phyloP scores from a whole-genome alignment of 2,113 vertebrate genomes.

The Tragelaphus buxtoni region DNA sequence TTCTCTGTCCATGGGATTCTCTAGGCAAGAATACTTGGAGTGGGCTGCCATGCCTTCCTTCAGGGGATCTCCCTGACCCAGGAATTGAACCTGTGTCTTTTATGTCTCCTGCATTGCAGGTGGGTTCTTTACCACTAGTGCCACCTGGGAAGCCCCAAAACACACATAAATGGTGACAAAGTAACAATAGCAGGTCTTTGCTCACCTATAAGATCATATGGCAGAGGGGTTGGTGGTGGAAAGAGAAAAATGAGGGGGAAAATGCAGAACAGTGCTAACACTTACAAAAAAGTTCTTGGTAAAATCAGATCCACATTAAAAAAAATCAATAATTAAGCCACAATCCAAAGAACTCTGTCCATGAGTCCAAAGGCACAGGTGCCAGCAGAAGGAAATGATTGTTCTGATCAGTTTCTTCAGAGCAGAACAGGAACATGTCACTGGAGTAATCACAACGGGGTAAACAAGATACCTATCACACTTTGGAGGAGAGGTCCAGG shows the following conservation, averaged over 20 bases:
- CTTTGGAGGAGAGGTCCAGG: conserved; percentile 51
- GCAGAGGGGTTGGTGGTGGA: background rate
- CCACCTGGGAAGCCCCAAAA: background rate
- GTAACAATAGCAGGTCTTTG: conserved; percentile 51
- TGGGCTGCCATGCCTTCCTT: background rate
- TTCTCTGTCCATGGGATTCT: background rate
- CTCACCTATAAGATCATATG: conserved; percentile 54
- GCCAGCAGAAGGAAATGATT: conserved; percentile 68
- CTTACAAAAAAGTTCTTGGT: conserved; percentile 71
- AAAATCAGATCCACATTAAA: conserved; percentile 61
- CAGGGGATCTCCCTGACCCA: background rate
- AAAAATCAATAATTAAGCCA: conserved; percentile 51
- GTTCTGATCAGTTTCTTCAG: conserved; percentile 70
- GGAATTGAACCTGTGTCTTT: background rate
- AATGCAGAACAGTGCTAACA: conserved; percentile 60
- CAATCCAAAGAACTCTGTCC: conserved; percentile 55
- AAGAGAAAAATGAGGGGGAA: conserved; percentile 1
- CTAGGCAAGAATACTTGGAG: background rate
- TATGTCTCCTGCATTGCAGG: background rate
- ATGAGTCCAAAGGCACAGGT: conserved; percentile 68
- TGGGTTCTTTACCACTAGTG: background rate
- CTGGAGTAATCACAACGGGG: conserved; percentile 70
- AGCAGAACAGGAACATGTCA: conserved; percentile 76
- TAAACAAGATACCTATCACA: conserved; percentile 71
- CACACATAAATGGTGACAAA: conserved; percentile 29